These are phyloP conservation scores for Popillia japonica DNA, from an alignment of 1,140 invertebrate species.

Conservation along the genomic window DNA sequence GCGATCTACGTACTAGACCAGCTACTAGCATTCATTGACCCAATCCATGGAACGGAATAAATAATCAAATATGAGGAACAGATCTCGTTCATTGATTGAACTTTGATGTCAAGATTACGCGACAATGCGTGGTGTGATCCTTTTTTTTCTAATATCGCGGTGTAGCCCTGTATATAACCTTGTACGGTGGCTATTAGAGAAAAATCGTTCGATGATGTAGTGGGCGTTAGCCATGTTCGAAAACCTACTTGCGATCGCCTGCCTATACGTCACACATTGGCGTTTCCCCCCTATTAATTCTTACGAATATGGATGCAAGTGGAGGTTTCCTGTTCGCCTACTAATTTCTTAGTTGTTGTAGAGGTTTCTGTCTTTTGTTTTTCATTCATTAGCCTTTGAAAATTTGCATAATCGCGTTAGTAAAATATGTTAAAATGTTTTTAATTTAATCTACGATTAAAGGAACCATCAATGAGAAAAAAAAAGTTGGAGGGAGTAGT, in stretches of 20 bases:
- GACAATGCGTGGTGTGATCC: background rate
- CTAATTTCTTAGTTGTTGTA: background rate
- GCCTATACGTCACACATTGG: too few species aligned
- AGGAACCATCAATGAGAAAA: too few species aligned
- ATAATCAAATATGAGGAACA: too few species aligned
- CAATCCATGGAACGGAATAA: background rate
- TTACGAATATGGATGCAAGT: background rate
- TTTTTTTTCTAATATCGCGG: too few species aligned
- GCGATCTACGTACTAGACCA: background rate
- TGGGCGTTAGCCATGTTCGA: background rate
- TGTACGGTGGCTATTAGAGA: background rate
- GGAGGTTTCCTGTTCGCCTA: slow-evolving; percentile 1
- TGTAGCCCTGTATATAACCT: background rate
- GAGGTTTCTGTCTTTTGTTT: too few species aligned
- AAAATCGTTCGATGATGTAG: background rate
- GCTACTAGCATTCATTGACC: background rate
- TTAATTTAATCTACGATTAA: too few species aligned
- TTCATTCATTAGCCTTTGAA: too few species aligned
- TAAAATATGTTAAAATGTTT: too few species aligned
- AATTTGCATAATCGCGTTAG: too few species aligned
- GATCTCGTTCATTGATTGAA: background rate
- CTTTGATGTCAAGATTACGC: background rate
- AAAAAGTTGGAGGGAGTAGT: too few species aligned
- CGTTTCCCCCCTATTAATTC: background rate
- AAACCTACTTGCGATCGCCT: background rate